Conservation (phyloP, 2,888 invertebrate species). For the Shargacucullia verbasci region DNA sequence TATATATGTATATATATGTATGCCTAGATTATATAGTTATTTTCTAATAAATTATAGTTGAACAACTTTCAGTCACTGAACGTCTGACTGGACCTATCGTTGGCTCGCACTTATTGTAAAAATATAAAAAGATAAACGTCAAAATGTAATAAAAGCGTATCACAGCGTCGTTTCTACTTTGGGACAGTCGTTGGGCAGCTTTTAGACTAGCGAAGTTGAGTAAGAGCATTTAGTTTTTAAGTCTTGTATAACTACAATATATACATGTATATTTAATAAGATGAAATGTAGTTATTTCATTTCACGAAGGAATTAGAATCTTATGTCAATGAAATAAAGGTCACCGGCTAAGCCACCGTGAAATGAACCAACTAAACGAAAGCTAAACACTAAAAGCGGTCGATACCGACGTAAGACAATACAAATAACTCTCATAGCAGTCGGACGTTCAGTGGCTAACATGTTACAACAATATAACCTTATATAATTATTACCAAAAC, state of each 20-base stretch:
- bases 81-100: constrained; percentile 16
- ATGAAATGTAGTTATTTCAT: constrained; percentile 16
- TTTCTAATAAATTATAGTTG: constrained; percentile 42
- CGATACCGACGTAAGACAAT: constrained; percentile 7
- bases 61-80: constrained; percentile 39
- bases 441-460: constrained; percentile 31
- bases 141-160: constrained; percentile 46
- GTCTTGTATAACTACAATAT: constrained; percentile 14
- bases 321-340: too few relatives aligned
- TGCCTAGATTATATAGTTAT: constrained; percentile 24
- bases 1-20: constrained; percentile 24
- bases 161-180: constrained; percentile 56
- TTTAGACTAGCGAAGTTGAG: constrained; percentile 51
- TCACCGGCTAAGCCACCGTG: too few relatives aligned
- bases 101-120: constrained; percentile 28
- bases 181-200: constrained; percentile 56
- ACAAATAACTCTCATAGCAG: constrained; percentile 7
- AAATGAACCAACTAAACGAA: constrained; percentile 1
- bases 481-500: not conserved
- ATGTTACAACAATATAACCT: constrained; percentile 5
- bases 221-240: too few relatives aligned
- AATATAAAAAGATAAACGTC: constrained; percentile 24
- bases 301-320: too few relatives aligned
- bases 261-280: constrained; percentile 11
- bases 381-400: constrained; percentile 20